Conservation (phyloP, 2,113 vertebrate species). For the Tachysurus vachellii region DNA sequence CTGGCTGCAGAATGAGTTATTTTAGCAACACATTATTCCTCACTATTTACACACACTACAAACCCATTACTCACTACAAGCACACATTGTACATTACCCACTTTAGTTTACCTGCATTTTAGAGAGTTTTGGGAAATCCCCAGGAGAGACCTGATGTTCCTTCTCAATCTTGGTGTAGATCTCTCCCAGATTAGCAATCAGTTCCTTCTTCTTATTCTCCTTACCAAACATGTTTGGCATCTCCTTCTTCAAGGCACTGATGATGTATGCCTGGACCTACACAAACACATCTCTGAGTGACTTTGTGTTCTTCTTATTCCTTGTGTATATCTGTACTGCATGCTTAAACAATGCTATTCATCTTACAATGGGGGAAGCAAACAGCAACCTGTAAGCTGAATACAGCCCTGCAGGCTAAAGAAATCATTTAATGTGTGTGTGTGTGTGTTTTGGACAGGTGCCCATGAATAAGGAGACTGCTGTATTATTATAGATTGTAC, state of each 20-base stretch:
- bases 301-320: neutral
- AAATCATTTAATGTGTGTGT: neutral
- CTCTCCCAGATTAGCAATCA: slow-evolving; percentile 76
- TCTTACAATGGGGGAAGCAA: neutral
- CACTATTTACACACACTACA: slow-evolving; percentile 48
- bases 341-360: neutral
- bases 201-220: slow-evolving; percentile 81
- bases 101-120: slow-evolving; percentile 77
- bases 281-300: neutral
- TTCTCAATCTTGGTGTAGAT: slow-evolving; percentile 78
- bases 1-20: neutral
- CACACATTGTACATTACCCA: neutral
- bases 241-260: slow-evolving; percentile 79
- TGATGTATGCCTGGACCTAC: slow-evolving; percentile 82
- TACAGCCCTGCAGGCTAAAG: neutral
- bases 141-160: slow-evolving; percentile 80
- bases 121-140: slow-evolving; percentile 76
- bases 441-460: neutral
- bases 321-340: neutral
- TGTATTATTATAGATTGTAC: neutral
- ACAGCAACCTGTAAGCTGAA: neutral
- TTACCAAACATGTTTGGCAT: slow-evolving; percentile 83
- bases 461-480: neutral
- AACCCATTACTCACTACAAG: neutral
- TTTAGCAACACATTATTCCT: neutral